phyloP scores from a whole-genome alignment of 2,113 vertebrate genomes.

The Malurus elegans region DNA sequence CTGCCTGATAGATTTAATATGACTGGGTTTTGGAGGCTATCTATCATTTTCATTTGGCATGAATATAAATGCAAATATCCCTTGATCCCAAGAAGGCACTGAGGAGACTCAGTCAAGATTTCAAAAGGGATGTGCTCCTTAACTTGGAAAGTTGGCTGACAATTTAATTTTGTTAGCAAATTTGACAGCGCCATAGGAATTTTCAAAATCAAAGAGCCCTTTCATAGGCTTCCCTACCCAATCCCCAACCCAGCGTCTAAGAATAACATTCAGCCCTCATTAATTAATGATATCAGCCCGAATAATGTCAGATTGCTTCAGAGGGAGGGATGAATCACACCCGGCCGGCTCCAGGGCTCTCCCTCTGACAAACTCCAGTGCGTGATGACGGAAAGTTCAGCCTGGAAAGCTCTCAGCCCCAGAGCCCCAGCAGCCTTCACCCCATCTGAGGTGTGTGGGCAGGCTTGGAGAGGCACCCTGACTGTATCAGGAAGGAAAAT shows the following conservation, averaged over 20 bases:
- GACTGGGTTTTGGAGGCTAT: neutral
- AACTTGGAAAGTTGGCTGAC: slow-evolving; percentile 55
- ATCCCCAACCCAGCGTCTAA: slow-evolving; percentile 45
- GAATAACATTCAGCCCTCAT: slow-evolving; percentile 61
- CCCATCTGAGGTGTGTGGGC: neutral
- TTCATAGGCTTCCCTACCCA: slow-evolving; percentile 54
- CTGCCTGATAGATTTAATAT: neutral
- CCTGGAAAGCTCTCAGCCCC: neutral
- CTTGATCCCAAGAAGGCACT: slow-evolving; percentile 37
- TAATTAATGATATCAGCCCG: slow-evolving; percentile 67
- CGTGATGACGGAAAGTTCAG: neutral
- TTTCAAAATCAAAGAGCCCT: slow-evolving; percentile 65
- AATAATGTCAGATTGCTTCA: slow-evolving; percentile 67
- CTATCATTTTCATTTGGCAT: neutral
- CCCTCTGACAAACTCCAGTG: slow-evolving; percentile 35
- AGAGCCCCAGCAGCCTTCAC: neutral
- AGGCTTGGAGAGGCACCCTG: neutral
- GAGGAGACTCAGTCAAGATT: slow-evolving; percentile 25
- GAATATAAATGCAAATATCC: slow-evolving; percentile 28
- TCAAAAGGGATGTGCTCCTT: slow-evolving; percentile 40
- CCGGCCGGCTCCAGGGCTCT: neutral
- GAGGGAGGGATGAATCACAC: slow-evolving; percentile 59
- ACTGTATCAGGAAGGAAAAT: neutral
- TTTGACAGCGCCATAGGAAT: slow-evolving; percentile 55
- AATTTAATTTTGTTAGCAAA: slow-evolving; percentile 53